Evolutionary conservation across 2,888 invertebrate species (phyloP).

Genomic region (Plagodis pulveraria): DNA sequence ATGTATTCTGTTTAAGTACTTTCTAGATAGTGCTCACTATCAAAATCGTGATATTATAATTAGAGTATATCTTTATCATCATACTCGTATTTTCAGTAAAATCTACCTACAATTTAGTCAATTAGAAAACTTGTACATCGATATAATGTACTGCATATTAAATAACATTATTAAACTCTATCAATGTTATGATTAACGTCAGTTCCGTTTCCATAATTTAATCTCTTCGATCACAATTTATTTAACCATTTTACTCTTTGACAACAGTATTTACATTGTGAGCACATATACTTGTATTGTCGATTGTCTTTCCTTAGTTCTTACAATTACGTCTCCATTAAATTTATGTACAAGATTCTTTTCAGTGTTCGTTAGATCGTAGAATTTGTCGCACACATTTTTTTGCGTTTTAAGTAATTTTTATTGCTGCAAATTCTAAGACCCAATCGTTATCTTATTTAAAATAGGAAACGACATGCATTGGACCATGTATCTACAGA

Average conservation of each 20-base stretch:
- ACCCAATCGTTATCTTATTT: constrained; percentile 14
- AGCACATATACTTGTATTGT: constrained; percentile 76
- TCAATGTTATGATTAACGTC: constrained; percentile 35
- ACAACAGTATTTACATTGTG: constrained; percentile 70
- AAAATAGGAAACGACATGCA: constrained; percentile 48
- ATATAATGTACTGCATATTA: constrained; percentile 8
- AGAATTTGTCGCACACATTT: constrained; percentile 9
- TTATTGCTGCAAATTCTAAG: constrained; percentile 18
- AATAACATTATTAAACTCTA: constrained; percentile 23
- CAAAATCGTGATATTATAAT: too few relatives aligned
- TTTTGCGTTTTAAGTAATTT: constrained; percentile 12
- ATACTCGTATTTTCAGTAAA: background rate
- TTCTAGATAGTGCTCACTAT: too few relatives aligned
- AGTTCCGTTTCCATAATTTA: constrained; percentile 52
- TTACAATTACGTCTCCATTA: constrained; percentile 43
- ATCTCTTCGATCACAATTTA: too few relatives aligned
- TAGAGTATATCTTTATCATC: too few relatives aligned
- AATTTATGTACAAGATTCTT: constrained; percentile 46
- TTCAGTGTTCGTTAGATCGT: constrained; percentile 3
- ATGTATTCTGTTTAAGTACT: too few relatives aligned
- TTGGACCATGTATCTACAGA: constrained; percentile 56
- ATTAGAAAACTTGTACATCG: constrained; percentile 3
- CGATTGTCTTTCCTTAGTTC: constrained; percentile 63
- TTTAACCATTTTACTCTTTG: constrained; percentile 50
- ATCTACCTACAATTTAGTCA: background rate